Conservation (phyloP, 1,140 invertebrate species). For the Luehdorfia chinensis region DNA sequence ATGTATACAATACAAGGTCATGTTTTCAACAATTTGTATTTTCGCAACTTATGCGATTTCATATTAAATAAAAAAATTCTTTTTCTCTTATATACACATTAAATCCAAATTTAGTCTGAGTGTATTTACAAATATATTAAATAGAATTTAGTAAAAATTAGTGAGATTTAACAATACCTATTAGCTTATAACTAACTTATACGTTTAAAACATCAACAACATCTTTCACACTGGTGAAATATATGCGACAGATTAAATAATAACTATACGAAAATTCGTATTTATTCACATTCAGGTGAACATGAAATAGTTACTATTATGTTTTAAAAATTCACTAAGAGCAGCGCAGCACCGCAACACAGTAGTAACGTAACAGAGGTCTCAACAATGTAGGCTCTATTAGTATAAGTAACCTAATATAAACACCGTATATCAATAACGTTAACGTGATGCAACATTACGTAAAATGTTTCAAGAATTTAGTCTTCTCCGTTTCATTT, state of each 20-base stretch:
- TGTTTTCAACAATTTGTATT: constrained; percentile 76
- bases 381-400: constrained; percentile 55
- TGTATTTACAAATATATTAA: constrained; percentile 78
- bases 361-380: constrained; percentile 36
- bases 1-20: constrained; percentile 44
- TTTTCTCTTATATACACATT: constrained; percentile 76
- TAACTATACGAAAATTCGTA: constrained; percentile 59
- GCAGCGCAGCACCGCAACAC: constrained; percentile 30
- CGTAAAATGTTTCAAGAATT: constrained; percentile 69
- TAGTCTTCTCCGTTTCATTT: constrained; percentile 75
- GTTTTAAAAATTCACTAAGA: constrained; percentile 35
- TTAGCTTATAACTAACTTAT: constrained; percentile 54
- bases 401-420: constrained; percentile 51
- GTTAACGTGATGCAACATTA: constrained; percentile 69
- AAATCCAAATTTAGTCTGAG: constrained; percentile 72
- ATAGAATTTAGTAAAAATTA: constrained; percentile 77
- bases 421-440: constrained; percentile 65
- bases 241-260: constrained; percentile 56
- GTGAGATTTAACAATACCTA: constrained; percentile 75
- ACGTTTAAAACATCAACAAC: constrained; percentile 74
- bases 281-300: constrained; percentile 54
- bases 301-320: constrained; percentile 36
- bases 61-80: constrained; percentile 71
- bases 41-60: constrained; percentile 73
- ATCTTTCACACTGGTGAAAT: constrained; percentile 67